A percentile compares a stretch with the other conserved stretches of the same genome.
Conservation (phyloP, 2,797 vertebrate species). For the Dendrocincla tyrannina region DNA sequence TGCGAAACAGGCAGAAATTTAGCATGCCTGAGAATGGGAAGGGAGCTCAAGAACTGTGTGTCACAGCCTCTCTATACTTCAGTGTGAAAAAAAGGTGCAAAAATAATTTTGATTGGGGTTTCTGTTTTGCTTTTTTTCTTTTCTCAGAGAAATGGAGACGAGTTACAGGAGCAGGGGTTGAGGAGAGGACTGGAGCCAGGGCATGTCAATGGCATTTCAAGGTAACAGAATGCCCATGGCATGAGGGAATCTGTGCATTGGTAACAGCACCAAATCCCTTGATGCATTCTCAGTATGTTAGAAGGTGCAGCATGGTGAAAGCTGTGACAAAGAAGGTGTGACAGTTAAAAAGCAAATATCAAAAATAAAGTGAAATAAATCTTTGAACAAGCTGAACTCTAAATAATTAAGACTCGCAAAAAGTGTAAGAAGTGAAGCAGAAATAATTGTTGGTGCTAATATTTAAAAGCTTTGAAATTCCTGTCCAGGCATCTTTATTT, state of each 20-base stretch:
- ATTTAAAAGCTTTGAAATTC: conserved; percentile 10
- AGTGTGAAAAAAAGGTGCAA: neutral
- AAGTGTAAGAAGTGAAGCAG: neutral
- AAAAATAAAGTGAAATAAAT: neutral
- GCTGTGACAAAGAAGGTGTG: neutral
- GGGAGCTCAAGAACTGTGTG: neutral
- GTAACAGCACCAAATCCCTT: neutral
- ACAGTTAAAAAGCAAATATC: conserved; percentile 2
- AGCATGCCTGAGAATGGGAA: neutral
- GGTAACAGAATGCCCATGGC: neutral
- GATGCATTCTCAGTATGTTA: neutral
- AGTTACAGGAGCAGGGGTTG: neutral
- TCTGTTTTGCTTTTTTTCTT: neutral
- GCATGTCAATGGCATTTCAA: neutral
- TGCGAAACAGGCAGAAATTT: neutral
- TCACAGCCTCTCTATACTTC: neutral
- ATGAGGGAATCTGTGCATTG: neutral
- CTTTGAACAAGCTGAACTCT: neutral
- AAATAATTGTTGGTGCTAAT: neutral
- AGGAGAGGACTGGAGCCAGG: neutral
- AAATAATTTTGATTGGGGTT: neutral
- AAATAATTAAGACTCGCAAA: neutral
- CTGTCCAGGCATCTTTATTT: neutral
- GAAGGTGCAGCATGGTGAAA: neutral
- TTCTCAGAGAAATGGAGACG: neutral